Conservation (phyloP, 2,888 invertebrate species). For the Pollenia angustigena region DNA sequence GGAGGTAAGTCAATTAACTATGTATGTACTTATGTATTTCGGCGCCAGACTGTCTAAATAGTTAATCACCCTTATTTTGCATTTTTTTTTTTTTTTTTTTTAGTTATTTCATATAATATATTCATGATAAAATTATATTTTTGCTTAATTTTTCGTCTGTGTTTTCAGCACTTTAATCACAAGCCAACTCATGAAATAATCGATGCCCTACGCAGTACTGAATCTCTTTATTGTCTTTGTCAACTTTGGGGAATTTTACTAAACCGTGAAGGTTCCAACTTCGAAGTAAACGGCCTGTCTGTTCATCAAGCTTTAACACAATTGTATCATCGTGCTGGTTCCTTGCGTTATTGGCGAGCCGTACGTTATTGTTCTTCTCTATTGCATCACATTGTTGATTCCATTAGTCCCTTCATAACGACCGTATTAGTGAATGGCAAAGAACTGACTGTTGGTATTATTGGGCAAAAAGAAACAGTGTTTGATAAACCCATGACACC, state of each 20-base stretch:
- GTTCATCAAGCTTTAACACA: slow-evolving; percentile 89
- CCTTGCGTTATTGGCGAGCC: slow-evolving; percentile 94
- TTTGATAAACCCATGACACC: slow-evolving; percentile 99
- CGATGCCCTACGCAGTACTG: slow-evolving; percentile 88
- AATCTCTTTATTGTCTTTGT: slow-evolving; percentile 91
- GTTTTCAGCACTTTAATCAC: slow-evolving; percentile 85
- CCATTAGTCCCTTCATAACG: slow-evolving; percentile 99
- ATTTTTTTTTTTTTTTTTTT: background rate
- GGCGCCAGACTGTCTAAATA: too few relatives aligned
- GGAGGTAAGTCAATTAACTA: slow-evolving; percentile 81
- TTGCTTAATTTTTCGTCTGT: too few relatives aligned
- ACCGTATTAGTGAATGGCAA: slow-evolving; percentile 98
- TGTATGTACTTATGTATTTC: too few relatives aligned
- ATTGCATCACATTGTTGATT: slow-evolving; percentile 97
- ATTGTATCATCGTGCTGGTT: slow-evolving; percentile 93
- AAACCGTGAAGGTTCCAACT: slow-evolving; percentile 92
- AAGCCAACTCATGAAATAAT: slow-evolving; percentile 91
- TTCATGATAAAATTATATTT: too few relatives aligned
- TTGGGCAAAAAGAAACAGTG: slow-evolving; percentile 97
- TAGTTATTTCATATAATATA: background rate
- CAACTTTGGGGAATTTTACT: slow-evolving; percentile 93
- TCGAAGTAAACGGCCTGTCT: slow-evolving; percentile 87
- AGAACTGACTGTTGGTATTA: slow-evolving; percentile 96
- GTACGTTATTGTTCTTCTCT: slow-evolving; percentile 98
- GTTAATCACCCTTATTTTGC: too few relatives aligned